Evolutionary conservation across 2,888 invertebrate species (phyloP).

Genomic region (Notocelia uddmanniana): DNA sequence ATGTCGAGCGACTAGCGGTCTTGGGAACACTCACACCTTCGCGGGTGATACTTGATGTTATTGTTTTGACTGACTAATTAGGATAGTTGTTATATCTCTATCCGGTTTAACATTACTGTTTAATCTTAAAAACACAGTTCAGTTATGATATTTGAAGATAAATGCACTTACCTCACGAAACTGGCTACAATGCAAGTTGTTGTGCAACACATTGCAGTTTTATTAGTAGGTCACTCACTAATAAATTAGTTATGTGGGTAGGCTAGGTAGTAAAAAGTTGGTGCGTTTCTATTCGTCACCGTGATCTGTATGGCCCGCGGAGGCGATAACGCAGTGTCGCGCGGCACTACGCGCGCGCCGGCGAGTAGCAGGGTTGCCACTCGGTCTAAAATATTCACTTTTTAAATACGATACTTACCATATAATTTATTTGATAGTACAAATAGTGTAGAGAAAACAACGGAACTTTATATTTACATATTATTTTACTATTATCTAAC

Average conservation of each 20-base stretch:
- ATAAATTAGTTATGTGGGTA: constrained; percentile 61
- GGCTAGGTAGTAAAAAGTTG: constrained; percentile 65
- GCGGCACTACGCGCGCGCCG: constrained; percentile 65
- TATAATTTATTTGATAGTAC: not conserved
- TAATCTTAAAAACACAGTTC: constrained; percentile 6
- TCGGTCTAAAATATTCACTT: not conserved
- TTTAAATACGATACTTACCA: not conserved
- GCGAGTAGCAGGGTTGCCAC: constrained; percentile 68
- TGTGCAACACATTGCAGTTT: constrained; percentile 47
- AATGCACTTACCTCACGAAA: constrained; percentile 15
- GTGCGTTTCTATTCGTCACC: constrained; percentile 73
- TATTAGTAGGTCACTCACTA: constrained; percentile 60
- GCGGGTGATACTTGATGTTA: constrained; percentile 77
- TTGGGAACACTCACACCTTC: constrained; percentile 81
- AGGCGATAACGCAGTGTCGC: constrained; percentile 79
- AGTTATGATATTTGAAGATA: constrained; percentile 1
- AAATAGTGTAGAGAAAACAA: too few relatives aligned
- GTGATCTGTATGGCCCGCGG: constrained; percentile 67
- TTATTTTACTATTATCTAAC: too few relatives aligned
- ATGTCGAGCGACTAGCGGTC: constrained; percentile 82
- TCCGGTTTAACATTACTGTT: constrained; percentile 31
- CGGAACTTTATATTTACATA: too few relatives aligned
- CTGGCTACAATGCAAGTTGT: constrained; percentile 16
- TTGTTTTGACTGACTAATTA: constrained; percentile 82
- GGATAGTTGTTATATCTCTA: constrained; percentile 63